Evolutionary conservation across 2,888 invertebrate genomes (phyloP).

Genomic region (Conops quadrifasciatus): DNA sequence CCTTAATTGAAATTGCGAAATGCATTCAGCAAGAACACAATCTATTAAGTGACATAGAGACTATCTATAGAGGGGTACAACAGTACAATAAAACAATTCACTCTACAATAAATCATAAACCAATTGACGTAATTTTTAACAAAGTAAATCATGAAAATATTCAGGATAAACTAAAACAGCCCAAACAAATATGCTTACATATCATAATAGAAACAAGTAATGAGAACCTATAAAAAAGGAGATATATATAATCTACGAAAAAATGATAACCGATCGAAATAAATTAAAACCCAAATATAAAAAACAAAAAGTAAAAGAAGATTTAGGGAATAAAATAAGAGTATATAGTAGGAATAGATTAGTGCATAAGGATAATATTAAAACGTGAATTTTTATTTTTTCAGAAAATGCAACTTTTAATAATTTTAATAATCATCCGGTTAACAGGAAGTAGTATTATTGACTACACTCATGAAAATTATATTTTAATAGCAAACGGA

Average conservation of each 20-base stretch:
- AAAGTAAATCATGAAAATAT: background rate
- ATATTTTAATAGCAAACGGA: background rate
- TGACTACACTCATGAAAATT: background rate
- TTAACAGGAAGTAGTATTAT: background rate
- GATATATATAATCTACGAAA: background rate
- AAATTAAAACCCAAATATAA: conserved; percentile 5
- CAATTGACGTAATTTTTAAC: background rate
- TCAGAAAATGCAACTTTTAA: background rate
- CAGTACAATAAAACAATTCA: background rate
- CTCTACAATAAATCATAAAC: background rate
- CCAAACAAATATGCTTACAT: conserved; percentile 3
- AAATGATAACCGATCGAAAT: background rate
- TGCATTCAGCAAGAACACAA: conserved; percentile 11
- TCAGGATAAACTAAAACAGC: too few relatives aligned
- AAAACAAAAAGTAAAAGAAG: background rate
- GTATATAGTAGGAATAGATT: conserved; percentile 2
- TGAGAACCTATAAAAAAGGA: background rate
- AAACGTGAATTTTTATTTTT: background rate
- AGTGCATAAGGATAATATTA: conserved; percentile 17
- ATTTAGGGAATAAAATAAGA: conserved; percentile 8
- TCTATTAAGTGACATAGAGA: background rate
- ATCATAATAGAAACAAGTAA: background rate
- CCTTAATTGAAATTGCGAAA: conserved; percentile 14
- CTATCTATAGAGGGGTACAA: background rate
- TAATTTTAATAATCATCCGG: background rate